Base-by-base conservation (phyloP, 2,888 invertebrate species). In the Lutraria lutraria region DNA sequence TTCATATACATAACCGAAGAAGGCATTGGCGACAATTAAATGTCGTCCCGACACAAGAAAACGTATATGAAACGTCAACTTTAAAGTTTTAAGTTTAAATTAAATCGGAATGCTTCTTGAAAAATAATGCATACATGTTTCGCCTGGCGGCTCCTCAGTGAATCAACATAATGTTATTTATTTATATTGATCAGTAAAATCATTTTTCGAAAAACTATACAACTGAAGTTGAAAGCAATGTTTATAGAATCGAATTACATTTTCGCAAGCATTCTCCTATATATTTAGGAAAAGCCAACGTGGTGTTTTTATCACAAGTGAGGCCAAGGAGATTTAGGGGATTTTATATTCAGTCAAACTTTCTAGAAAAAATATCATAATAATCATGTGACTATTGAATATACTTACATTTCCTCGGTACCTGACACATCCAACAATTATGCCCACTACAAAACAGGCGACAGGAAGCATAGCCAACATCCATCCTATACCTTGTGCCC, bases 401-500 rank as follows among this genome's bases (percentile, higher is more conserved):
- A 13, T 83, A 80, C 85, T 76, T 85, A 85, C 85, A 29, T 80
- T 60, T 34, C 87, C 80, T 3, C 81, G 52, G 29, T 53, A 63
- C 19, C 89, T 88, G 83, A 92, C 85, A n/a, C 87, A 53, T n/a
- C 89, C 90, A 21, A 89, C 86, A 25, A 93, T 72, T 15, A 86
- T 80, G 10, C 91, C 91, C 1, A 90, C n/a, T 31, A 93, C 3
- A 12, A 93, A 85, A 16, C 91, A 83, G 0, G 83, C 83, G 16
- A 93, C 60, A 6, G 93, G 93, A 12, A 91, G 54, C 0, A 88
- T 80, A 0, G 91, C 93, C 90, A 93, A 88, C 8, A 90, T 72
- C 93, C 93, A 93, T 6, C 93, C 93, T 15, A 93, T 68, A 31
- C 91, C 92, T 81, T 93, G 92, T 21, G 93, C 93, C 88, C 89